These are phyloP conservation scores for Aphrophora alni DNA, from an alignment of 2,888 invertebrate species.

Conservation along the genomic window DNA sequence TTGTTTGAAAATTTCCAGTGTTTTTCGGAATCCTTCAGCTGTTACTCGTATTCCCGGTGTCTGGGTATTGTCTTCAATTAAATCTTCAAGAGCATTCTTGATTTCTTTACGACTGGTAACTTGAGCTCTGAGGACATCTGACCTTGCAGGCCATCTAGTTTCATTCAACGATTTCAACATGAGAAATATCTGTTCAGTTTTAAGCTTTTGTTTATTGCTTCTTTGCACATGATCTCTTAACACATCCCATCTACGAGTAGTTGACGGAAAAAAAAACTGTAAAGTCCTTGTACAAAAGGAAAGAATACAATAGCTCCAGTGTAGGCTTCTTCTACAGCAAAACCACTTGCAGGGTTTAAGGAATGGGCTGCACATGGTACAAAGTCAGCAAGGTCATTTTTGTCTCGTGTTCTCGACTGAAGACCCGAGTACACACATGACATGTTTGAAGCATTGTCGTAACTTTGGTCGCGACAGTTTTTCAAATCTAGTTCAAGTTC, in stretches of 20 bases:
- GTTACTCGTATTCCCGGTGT: background rate
- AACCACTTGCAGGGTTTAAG: constrained; percentile 20
- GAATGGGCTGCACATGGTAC: constrained; percentile 33
- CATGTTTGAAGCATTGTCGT: no score
- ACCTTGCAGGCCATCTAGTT: no score
- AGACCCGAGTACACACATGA: constrained; percentile 29
- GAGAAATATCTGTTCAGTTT: no score
- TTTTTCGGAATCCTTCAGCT: constrained; percentile 13
- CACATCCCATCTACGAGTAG: constrained; percentile 15
- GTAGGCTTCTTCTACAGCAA: no score
- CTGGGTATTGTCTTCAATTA: constrained; percentile 19
- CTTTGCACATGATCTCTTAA: background rate
- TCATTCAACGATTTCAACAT: no score
- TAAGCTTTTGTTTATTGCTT: no score
- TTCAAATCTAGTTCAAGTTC: constrained; percentile 39
- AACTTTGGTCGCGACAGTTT: constrained; percentile 51
- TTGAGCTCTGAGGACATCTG: no score
- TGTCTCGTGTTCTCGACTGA: constrained; percentile 8
- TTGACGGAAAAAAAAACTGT: constrained; percentile 20
- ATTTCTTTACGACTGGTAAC: no score
- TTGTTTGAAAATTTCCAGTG: constrained; percentile 17
- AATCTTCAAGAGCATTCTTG: constrained; percentile 6
- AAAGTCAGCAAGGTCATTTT: no score
- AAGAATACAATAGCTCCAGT: no score
- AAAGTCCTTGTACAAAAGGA: constrained; percentile 26